Evolutionary conservation across 2,113 vertebrate species (phyloP), one percentile per base, ranked within the genome.

Genomic region (Mus musculus): DNA sequence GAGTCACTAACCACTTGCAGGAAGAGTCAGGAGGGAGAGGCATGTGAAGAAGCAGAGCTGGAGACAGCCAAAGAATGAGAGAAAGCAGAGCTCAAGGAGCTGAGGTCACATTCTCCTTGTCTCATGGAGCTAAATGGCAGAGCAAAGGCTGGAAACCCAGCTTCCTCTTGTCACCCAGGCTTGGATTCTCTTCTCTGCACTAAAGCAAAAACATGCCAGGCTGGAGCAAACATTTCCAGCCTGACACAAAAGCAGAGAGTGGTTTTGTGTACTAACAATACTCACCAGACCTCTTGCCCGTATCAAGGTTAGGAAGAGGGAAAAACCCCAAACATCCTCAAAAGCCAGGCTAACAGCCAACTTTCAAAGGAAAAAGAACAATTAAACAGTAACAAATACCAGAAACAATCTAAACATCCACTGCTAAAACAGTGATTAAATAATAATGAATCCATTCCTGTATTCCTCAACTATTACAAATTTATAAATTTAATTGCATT

Each of bases 401-500:
- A 24, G 61, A 67, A 69, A 42, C 7, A 26, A 90, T 73, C n/a
- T 77, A 84, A 84, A 67, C 39, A 67, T 28, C 46, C 61, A 67
- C 46, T 14, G 46, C 1, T 5, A 75, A 46, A 8, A 30, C 24
- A 73, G 26, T 36, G 39, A 93, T 33, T 73, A 80, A 69, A 86
- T 33, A 59, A 33, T 24, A 56, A 92, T 7, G 30, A 78, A 77
- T 42, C 8, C 72, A 77, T 39, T 88, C 36, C 69, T 69, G 10
- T 67, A 1, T 42, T 90, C 10, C 22, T 67, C 17, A 73, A 46
- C 36, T 75, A 73, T 61, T 84, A 84, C 56, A 87, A 42, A 61
- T 92, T 90, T 67, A 90, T 22, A 90, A 96, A 42, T 54, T 33
- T 13, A 77, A 65, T 61, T 69, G 49, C 76, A 92, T 77, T 93